These are phyloP conservation scores for Phengaris arion DNA, from an alignment of 2,888 invertebrate genomes.

Conservation along the genomic window DNA sequence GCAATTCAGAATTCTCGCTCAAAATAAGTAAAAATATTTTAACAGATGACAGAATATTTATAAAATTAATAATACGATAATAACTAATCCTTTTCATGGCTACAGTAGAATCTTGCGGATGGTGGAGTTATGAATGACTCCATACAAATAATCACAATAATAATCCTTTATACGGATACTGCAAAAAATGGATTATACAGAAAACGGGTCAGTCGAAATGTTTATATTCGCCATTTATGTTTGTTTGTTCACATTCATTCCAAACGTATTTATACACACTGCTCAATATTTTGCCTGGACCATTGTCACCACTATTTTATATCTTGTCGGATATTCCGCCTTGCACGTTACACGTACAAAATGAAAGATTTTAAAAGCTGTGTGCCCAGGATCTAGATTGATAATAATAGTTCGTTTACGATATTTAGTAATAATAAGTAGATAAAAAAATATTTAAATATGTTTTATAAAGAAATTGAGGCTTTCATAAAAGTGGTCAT, in stretches of 20 bases:
- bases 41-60: constrained; percentile 26
- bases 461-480: background rate
- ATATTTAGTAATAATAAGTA: background rate
- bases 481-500: no score
- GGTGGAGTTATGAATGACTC: constrained; percentile 21
- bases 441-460: background rate
- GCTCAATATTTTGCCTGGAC: constrained; percentile 41
- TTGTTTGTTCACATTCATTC: constrained; percentile 73
- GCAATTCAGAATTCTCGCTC: background rate
- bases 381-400: background rate
- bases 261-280: constrained; percentile 70
- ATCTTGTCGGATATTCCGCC: background rate
- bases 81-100: constrained; percentile 26
- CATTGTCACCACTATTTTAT: constrained; percentile 12
- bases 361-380: background rate
- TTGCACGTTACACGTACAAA: background rate
- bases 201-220: constrained; percentile 55
- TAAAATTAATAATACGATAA: constrained; percentile 27
- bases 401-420: no score
- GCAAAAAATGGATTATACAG: constrained; percentile 47
- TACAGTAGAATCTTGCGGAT: constrained; percentile 19
- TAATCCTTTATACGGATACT: constrained; percentile 43
- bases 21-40: constrained; percentile 11
- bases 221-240: constrained; percentile 57
- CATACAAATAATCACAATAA: constrained; percentile 28